Evolutionary conservation across 53 echinoderm and acorn worm genomes (phyloP).

Genomic region (Zoroaster sp.): DNA sequence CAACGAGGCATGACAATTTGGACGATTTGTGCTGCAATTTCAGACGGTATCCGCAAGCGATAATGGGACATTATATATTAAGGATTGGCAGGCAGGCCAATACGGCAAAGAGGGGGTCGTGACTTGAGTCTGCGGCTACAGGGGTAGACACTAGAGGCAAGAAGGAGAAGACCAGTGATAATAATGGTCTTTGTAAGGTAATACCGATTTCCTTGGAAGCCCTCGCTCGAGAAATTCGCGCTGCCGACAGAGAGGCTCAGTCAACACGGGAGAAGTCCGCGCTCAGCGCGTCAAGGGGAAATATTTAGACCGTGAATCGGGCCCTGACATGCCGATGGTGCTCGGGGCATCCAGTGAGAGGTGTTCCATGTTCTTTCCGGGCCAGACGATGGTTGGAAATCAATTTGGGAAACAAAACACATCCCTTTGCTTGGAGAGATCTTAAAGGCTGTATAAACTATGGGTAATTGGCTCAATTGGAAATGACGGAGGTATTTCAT

Average conservation of each 20-base stretch:
- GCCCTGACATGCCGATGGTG: constrained; percentile 37
- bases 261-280: constrained; percentile 1
- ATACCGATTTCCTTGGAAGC: constrained; percentile 39
- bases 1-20: constrained; percentile 30
- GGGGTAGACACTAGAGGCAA: neutral
- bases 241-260: constrained; percentile 33
- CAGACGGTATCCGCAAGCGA: constrained; percentile 41
- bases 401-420: constrained; percentile 27
- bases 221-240: neutral
- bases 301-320: constrained; percentile 49
- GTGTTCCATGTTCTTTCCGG: neutral
- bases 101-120: constrained; percentile 40
- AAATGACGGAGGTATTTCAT: too few relatives aligned
- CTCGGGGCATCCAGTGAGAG: constrained; percentile 4
- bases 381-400: neutral
- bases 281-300: constrained; percentile 49
- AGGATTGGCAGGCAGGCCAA: constrained; percentile 2
- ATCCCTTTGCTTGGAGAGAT: neutral
- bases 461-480: too few relatives aligned
- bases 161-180: neutral
- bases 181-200: constrained; percentile 46
- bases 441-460: too few relatives aligned
- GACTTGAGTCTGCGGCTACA: constrained; percentile 16
- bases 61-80: neutral
- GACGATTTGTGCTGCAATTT: constrained; percentile 28